Evolutionary conservation across 1,140 invertebrate genomes (phyloP).

Genomic region (Drosophila albomicans): DNA sequence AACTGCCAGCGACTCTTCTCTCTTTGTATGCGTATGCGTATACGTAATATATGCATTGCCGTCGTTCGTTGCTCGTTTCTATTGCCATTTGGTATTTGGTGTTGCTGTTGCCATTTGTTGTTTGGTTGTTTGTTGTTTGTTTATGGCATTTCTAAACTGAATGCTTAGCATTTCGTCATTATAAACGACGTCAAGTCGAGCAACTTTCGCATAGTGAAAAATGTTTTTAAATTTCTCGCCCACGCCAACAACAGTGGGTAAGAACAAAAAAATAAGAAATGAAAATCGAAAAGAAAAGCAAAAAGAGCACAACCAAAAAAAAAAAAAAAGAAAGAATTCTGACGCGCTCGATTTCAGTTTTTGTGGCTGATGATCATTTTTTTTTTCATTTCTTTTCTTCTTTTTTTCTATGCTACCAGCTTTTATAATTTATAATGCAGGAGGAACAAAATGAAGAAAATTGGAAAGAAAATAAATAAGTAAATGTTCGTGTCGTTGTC

Average conservation of each 20-base stretch:
- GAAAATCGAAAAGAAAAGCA: conserved; percentile 7
- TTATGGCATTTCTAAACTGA: conserved; percentile 72
- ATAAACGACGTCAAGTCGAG: conserved; percentile 74
- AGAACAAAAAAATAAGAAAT: not conserved
- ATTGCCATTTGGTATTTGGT: conserved; percentile 12
- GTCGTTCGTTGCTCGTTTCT: no score
- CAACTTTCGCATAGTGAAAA: conserved; percentile 74
- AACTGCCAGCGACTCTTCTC: conserved; percentile 26
- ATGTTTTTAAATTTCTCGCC: conserved; percentile 73
- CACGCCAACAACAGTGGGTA: conserved; percentile 21
- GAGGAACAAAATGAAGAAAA: conserved; percentile 46
- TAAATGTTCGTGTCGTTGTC: conserved; percentile 20
- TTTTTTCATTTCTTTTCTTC: not conserved
- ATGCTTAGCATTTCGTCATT: conserved; percentile 72
- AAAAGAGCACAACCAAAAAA: conserved; percentile 9
- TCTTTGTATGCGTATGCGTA: not conserved
- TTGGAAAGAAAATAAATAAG: conserved; percentile 48
- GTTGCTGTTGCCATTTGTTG: conserved; percentile 26
- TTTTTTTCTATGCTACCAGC: conserved; percentile 57
- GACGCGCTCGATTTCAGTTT: conserved; percentile 68
- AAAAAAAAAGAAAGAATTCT: conserved; percentile 44
- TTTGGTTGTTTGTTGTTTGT: conserved; percentile 60
- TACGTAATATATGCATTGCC: conserved; percentile 2
- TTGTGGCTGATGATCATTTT: conserved; percentile 30
- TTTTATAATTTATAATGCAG: conserved; percentile 70